Evolutionary conservation across 2,888 invertebrate species (phyloP).

Genomic region (Cheilosia pagana): DNA sequence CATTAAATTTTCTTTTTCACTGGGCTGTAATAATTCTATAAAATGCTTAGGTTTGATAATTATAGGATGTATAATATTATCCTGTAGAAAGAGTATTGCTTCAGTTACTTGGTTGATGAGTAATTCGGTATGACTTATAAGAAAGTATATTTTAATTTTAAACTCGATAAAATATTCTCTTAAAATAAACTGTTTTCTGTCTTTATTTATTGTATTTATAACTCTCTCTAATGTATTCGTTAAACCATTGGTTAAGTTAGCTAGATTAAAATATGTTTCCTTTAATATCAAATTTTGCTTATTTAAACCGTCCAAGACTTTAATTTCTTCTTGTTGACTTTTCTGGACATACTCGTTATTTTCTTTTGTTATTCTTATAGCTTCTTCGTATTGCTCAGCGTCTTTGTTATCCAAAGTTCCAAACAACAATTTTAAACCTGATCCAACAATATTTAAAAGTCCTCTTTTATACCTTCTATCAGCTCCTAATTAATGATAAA

Average conservation of each 20-base stretch:
- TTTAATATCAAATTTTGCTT: constrained; percentile 18
- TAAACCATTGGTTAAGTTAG: constrained; percentile 6
- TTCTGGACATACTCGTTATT: constrained; percentile 18
- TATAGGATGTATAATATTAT: constrained; percentile 21
- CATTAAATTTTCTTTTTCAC: constrained; percentile 1
- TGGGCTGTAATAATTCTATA: constrained; percentile 1
- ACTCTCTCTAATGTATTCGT: not conserved
- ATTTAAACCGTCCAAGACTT: constrained; percentile 22
- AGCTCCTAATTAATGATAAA: not conserved
- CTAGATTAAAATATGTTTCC: too few relatives aligned
- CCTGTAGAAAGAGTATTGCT: not conserved
- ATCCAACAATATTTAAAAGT: not conserved
- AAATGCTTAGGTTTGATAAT: constrained; percentile 6
- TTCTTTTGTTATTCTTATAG: constrained; percentile 11
- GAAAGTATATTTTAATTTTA: too few relatives aligned
- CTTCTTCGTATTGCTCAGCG: constrained; percentile 19
- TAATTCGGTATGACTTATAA: constrained; percentile 6
- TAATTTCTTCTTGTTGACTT: constrained; percentile 42
- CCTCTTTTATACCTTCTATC: constrained; percentile 2
- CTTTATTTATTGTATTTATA: not conserved
- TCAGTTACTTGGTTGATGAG: constrained; percentile 1
- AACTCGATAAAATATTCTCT: too few relatives aligned
- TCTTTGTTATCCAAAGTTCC: not conserved
- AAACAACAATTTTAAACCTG: not conserved
- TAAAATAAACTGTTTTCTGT: too few relatives aligned